Base-by-base conservation (phyloP, 2,888 invertebrate species). In the Acanthacorydalis orientalis region DNA sequence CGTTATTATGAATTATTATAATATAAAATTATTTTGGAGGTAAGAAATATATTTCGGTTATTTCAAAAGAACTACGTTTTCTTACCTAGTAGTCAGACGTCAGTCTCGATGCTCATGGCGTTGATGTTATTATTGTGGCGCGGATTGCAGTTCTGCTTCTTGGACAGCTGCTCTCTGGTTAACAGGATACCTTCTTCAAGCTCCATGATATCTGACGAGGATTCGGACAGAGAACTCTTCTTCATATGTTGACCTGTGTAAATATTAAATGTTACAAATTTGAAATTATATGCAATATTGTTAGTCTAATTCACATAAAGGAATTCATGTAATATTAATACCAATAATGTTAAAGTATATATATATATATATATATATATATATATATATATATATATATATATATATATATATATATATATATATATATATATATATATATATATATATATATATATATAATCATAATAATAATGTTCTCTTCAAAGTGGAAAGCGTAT, bases 71-170 rank as follows among this genome's bases (percentile, higher is more conserved):
- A n/a, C n/a, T n/a, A n/a, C n/a, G n/a, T n/a, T 23, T 52, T 47
- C 74, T 73, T 68, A 88, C 88, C 85, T 77, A 77, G 78, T 84
- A 84, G 87, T 90, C 89, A 90, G 81, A 90, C 90, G 75, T 91
- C 90, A 74, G 90, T 91, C 76, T 91, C 90, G 70, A 84, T 83
- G 72, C 88, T 85, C 71, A 86, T 83, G 64, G 83, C 80, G 67
- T 85, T 81, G 66, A 83, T 78, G 61, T 80, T 78, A 67, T 83
- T 83, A 67, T 80, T 81, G 65, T 83, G 81, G 56, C 80, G 72
- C 59, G 83, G 75, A 60, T 80, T 80, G 69, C 69, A 79, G 73
- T 74, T 84, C 75, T 72, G 80, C 74, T 72, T 82, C 70, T 68
- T 77, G 68, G 68, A 75, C 65, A 63, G 67, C 61, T 73, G 71